Base-by-base conservation (phyloP, 2,797 vertebrate genomes). In the Pristis pectinata region DNA sequence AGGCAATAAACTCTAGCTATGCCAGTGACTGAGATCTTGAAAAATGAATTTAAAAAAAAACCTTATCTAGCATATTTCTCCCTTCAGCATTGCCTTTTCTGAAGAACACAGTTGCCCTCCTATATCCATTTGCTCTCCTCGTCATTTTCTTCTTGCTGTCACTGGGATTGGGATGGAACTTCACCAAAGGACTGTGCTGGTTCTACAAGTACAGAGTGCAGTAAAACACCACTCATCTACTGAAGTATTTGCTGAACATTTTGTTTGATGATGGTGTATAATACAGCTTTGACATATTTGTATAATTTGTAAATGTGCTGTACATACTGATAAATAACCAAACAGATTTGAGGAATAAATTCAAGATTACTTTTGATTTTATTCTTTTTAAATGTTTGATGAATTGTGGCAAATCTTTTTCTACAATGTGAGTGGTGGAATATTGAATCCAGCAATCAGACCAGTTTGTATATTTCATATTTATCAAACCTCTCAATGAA, bases 201-300 rank as follows among this genome's bases (percentile, higher is more conserved):
- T 99, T 99, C 96, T 99, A 99, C 96, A 99, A 98, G 95, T 98
- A 97, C 96, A 96, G 99, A 96, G 99, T 99, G 95, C 97, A 98
- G 96, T 99, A 97, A 96, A 95, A 44, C 61, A 92, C 49, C 11
- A 34, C 72, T 19, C 37, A 70, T 70, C 61, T 15, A 92, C 70
- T 93, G 4, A 74, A 82, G 92, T 89, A 95, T n/a, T 4, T 3
- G 1, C 0, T 95, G 93, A 74, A 94, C 44, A 37, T 91, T 61
- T 59, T 64, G 56, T 53, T 95, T 93, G 95, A 89, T 53, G 85
- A 94, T 95, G 94, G 70, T 94, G 56, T 9, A 70, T 83, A 95
- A 95, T 95, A 95, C 70, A 70, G 92, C 70, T 53, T 94, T 53
- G 70, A 74, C 85, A 96, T n/a, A n/a, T 95, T 96, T 97, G 96